phyloP scores from a whole-genome alignment of 2,888 invertebrate genomes.

The Calameuta idolon region DNA sequence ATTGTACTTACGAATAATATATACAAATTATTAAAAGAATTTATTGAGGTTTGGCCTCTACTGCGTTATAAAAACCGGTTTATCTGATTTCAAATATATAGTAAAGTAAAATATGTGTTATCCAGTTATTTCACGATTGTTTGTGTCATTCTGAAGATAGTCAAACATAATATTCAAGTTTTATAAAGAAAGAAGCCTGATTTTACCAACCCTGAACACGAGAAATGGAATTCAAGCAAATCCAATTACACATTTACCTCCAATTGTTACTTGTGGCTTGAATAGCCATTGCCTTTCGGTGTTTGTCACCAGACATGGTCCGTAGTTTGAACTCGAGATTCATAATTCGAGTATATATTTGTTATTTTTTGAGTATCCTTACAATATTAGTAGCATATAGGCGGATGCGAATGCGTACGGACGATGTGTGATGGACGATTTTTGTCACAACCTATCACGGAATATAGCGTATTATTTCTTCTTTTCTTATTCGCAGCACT shows the following conservation, averaged over 20 bases:
- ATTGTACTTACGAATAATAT: neutral
- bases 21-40: neutral
- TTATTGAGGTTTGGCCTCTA: neutral
- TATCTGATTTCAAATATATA: neutral
- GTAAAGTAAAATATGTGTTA: neutral
- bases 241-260: neutral
- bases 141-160: neutral
- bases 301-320: neutral
- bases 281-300: neutral
- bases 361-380: neutral
- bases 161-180: neutral
- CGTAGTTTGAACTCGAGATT: neutral
- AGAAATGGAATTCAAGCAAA: neutral
- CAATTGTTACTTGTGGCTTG: neutral
- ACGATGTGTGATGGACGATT: neutral
- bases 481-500: neutral
- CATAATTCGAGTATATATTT: neutral
- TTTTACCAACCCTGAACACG: neutral
- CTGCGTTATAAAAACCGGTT: neutral
- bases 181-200: neutral
- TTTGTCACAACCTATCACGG: neutral
- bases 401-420: neutral
- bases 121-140: neutral
- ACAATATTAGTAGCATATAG: neutral
- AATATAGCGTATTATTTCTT: neutral